Evolutionary conservation across 1,140 invertebrate genomes (phyloP).

Genomic region (Trigoniulus corallinus): DNA sequence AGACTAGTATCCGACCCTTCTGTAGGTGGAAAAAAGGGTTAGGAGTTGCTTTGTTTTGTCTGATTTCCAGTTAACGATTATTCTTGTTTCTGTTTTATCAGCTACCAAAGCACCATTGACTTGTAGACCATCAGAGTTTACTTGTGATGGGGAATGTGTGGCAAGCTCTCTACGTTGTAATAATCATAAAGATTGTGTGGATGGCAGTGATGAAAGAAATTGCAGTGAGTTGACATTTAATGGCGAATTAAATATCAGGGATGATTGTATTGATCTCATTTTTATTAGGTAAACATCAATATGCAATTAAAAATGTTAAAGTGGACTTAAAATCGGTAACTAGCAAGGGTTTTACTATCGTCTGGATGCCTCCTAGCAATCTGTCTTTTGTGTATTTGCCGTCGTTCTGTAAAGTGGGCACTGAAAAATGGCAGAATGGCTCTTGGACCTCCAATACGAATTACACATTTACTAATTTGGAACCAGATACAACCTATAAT

Average conservation of each 20-base stretch:
- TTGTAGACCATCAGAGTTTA: background rate
- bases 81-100: background rate
- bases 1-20: no score
- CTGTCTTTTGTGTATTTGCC: slow-evolving; percentile 39
- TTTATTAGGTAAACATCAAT: slow-evolving; percentile 1
- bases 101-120: background rate
- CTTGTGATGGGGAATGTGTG: slow-evolving; percentile 33
- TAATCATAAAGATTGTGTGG: slow-evolving; percentile 43
- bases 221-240: slow-evolving; percentile 29
- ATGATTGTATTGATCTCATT: background rate
- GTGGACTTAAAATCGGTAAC: slow-evolving; percentile 33
- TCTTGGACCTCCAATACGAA: slow-evolving; percentile 33
- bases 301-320: slow-evolving; percentile 29
- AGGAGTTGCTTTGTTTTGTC: background rate
- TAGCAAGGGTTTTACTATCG: slow-evolving; percentile 31
- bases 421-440: slow-evolving; percentile 18
- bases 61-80: background rate
- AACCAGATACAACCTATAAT: slow-evolving; percentile 54
- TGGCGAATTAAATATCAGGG: background rate
- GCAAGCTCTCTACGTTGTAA: slow-evolving; percentile 42
- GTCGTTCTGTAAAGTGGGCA: slow-evolving; percentile 28
- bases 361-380: slow-evolving; percentile 28
- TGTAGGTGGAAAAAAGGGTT: no score
- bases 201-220: slow-evolving; percentile 50
- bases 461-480: slow-evolving; percentile 41